phyloP scores from a whole-genome alignment of 1,140 invertebrate genomes.

The Trachelipus rathkii region DNA sequence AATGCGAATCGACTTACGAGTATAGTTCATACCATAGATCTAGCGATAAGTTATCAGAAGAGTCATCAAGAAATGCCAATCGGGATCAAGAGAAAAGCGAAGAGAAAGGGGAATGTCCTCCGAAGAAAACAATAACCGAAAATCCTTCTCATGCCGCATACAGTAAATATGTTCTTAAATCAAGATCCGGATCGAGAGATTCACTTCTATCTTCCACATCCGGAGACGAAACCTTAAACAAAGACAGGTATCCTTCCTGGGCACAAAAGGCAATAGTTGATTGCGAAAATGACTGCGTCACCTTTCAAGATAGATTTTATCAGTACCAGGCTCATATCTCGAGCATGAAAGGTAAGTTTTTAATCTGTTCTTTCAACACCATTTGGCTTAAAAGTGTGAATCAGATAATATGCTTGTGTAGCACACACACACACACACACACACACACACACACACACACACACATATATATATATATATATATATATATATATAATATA shows the following conservation, averaged over 20 bases:
- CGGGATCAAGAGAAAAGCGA: neutral
- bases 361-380: too few relatives aligned
- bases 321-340: slow-evolving; percentile 3
- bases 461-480: too few relatives aligned
- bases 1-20: neutral
- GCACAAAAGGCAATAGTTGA: neutral
- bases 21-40: neutral
- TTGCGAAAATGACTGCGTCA: neutral
- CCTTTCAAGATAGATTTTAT: neutral
- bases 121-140: neutral
- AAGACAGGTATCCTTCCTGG: neutral
- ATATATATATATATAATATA: too few relatives aligned
- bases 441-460: too few relatives aligned
- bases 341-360: neutral
- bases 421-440: too few relatives aligned
- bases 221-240: neutral
- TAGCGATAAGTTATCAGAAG: neutral
- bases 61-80: neutral
- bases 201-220: neutral
- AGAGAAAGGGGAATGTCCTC: neutral
- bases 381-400: too few relatives aligned
- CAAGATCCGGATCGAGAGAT: neutral
- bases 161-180: neutral
- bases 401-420: too few relatives aligned
- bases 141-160: neutral